A percentile compares a stretch with the other conserved stretches of the same genome.
Conservation (phyloP, 2,888 invertebrate genomes). For the Dicyrtoma fusca region DNA sequence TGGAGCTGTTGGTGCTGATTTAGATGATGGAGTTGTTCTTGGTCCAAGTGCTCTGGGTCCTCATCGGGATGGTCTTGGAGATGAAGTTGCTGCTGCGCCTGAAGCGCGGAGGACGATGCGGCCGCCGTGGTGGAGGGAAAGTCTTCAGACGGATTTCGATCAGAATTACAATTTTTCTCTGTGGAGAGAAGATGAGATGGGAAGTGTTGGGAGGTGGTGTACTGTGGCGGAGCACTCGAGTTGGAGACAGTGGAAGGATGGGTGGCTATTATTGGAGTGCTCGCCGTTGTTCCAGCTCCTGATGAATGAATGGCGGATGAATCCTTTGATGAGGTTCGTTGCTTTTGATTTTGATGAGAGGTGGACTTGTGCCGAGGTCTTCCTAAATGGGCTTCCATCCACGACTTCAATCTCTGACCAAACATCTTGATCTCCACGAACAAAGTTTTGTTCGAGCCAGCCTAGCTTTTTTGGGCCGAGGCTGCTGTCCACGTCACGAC, state of each 20-base stretch:
- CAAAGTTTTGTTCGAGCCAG: not conserved
- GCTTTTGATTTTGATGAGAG: slow-evolving; percentile 26
- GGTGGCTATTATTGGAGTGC: slow-evolving; percentile 12
- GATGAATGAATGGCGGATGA: not conserved
- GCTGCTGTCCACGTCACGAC: slow-evolving; percentile 7
- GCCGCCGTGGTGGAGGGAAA: slow-evolving; percentile 12
- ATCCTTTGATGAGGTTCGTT: slow-evolving; percentile 23
- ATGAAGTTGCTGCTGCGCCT: not conserved
- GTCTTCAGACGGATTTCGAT: not conserved
- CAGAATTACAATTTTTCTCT: slow-evolving; percentile 12
- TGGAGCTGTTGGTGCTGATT: slow-evolving; percentile 5
- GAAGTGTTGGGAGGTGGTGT: slow-evolving; percentile 9
- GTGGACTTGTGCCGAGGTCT: slow-evolving; percentile 47
- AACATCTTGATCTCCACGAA: slow-evolving; percentile 51
- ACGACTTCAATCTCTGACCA: slow-evolving; percentile 56
- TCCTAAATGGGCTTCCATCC: slow-evolving; percentile 57
- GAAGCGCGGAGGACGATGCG: not conserved
- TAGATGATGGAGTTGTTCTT: slow-evolving; percentile 20
- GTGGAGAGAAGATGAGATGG: slow-evolving; percentile 11
- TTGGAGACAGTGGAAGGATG: slow-evolving; percentile 20
- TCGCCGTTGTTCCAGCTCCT: slow-evolving; percentile 3
- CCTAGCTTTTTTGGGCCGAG: slow-evolving; percentile 19
- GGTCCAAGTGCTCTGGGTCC: slow-evolving; percentile 1
- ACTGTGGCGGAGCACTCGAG: slow-evolving; percentile 17
- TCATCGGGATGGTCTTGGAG: not conserved